These are phyloP conservation scores for Chrysemys picta DNA, from an alignment of 2,113 vertebrate genomes.

Conservation along the genomic window DNA sequence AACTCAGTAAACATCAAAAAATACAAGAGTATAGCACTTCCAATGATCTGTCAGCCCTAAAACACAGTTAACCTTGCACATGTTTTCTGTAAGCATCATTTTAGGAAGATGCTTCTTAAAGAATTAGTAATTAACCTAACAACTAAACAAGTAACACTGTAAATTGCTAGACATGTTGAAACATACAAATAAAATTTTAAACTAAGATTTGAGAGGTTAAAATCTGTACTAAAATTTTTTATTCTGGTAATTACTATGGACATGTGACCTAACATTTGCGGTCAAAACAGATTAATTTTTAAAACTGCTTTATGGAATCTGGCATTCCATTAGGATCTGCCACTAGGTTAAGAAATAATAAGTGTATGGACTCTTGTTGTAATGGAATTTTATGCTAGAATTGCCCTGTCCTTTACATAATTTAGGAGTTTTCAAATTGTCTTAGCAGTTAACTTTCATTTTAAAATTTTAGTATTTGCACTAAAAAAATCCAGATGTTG, in stretches of 20 bases:
- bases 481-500: neutral
- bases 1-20: neutral
- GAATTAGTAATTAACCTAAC: neutral
- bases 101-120: neutral
- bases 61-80: neutral
- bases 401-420: neutral
- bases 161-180: neutral
- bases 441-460: neutral
- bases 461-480: neutral
- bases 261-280: neutral
- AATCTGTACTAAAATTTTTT: neutral
- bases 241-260: neutral
- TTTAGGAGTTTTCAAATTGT: neutral
- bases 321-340: neutral
- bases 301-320: neutral
- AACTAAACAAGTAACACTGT: accelerated
- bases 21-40: accelerated
- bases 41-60: neutral
- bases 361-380: neutral
- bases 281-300: accelerated
- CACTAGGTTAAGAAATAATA: neutral
- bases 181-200: neutral
- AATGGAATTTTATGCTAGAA: neutral
- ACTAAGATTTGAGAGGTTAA: neutral
- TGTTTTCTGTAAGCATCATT: neutral